These are phyloP conservation scores for Rotaria sp. DNA, from an alignment of 2,888 invertebrate genomes.

Conservation along the genomic window DNA sequence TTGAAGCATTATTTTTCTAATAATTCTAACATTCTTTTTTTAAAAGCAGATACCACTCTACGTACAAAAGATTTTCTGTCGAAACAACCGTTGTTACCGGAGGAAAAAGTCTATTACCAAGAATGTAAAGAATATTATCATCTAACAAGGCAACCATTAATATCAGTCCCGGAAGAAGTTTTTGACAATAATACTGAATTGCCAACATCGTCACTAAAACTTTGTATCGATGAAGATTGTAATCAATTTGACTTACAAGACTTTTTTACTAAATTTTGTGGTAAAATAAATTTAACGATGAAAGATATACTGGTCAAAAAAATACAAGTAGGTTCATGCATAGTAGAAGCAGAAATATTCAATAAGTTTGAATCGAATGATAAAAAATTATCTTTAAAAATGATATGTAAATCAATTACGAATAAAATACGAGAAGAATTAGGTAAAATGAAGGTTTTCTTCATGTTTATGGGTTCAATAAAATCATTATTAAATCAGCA, in stretches of 20 bases:
- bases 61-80: too few relatives aligned
- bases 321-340: neutral
- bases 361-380: neutral
- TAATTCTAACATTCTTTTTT: too few relatives aligned
- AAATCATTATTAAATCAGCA: neutral
- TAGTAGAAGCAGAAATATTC: neutral
- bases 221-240: neutral
- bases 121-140: neutral
- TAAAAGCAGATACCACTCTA: too few relatives aligned
- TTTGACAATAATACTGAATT: neutral
- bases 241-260: neutral
- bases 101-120: neutral
- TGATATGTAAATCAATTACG: neutral
- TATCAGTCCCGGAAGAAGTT: neutral
- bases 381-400: neutral
- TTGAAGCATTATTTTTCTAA: too few relatives aligned
- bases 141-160: neutral
- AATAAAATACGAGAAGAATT: neutral
- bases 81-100: neutral
- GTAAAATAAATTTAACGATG: neutral
- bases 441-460: neutral
- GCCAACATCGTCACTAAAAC: neutral
- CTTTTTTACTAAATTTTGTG: neutral
- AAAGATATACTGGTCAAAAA: neutral
- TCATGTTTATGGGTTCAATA: neutral